Base-by-base conservation (phyloP, 2,797 vertebrate genomes). In the Notamacropus eugenii region DNA sequence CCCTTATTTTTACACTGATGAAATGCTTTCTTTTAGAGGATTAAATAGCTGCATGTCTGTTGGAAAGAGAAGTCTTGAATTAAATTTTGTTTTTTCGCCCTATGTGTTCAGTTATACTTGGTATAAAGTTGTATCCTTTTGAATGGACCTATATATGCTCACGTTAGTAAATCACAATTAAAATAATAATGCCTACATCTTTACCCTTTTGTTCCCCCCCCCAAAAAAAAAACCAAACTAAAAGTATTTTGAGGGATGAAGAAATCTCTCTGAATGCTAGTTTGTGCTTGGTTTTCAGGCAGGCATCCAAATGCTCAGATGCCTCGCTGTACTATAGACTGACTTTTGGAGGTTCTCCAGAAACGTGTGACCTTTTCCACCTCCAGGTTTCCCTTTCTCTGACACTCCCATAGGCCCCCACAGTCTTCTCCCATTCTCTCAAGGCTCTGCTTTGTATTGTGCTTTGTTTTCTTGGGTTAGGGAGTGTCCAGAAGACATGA, bases 221-320 rank as follows among this genome's bases (percentile, higher is more conserved):
- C 31, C 27, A 0, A 29, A 5, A 22, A 22, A 34, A 57, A 24
- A 24, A 6, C 22, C 19, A 19, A 56, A 56, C 55, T 22, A 52
- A 90, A 28, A 31, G 54, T 10, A 27, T 50, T 57, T 57, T 27
- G 40, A 87, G 27, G 90, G 59, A 19, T 52, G 56, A 92, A 74
- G 93, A 31, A 40, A 87, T 93, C n/a, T 54, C 10, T 82, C 13
- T 0, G 55, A 46, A 62, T 74, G 50, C 0, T 16, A 87, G 10
- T 90, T 94, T 97, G 87, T 96, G 97, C 95, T 95, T 91, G 74
- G 29, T 91, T 91, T 91, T 91, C 95, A 94, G 95, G 91, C 54
- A 57, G 46, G 62, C 16, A 28, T 90, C 56, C 56, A 97, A n/a
- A 87, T 82, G 87, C 90, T 92, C 92, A 96, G 96, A 90, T 82